Conservation (phyloP, 2,797 vertebrate genomes). For the Melanotaenia trifasciata region DNA sequence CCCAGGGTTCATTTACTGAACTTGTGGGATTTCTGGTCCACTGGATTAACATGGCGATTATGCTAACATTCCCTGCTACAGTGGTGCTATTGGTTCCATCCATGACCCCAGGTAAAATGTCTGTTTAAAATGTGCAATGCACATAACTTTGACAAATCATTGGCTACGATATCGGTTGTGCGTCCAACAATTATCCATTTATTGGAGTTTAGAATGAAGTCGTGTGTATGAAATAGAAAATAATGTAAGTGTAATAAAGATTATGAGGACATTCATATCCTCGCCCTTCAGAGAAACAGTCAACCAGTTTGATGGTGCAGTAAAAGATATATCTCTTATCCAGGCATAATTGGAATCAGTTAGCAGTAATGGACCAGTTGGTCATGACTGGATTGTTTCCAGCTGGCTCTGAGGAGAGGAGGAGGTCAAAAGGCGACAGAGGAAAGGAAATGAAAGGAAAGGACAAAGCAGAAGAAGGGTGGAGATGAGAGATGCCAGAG, state of each 20-base stretch:
- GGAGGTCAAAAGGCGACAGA: slow-evolving; percentile 5
- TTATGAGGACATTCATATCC: slow-evolving; percentile 46
- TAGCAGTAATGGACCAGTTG: slow-evolving; percentile 79
- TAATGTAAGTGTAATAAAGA: slow-evolving; percentile 50
- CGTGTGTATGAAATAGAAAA: slow-evolving; percentile 37
- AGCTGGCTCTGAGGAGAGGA: slow-evolving; percentile 64
- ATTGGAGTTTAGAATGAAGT: slow-evolving; percentile 25
- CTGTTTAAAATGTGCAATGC: slow-evolving; percentile 17
- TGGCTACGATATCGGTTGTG: slow-evolving; percentile 20
- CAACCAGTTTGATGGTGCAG: slow-evolving; percentile 51
- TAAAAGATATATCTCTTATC: slow-evolving; percentile 54
- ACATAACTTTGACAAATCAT: slow-evolving; percentile 22
- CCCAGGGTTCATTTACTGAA: slow-evolving; percentile 87
- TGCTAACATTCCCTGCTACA: slow-evolving; percentile 87
- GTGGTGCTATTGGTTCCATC: slow-evolving; percentile 86
- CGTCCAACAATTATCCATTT: slow-evolving; percentile 17
- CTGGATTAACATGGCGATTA: slow-evolving; percentile 77
- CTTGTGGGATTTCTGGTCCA: slow-evolving; percentile 84
- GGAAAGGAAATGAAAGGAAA: slow-evolving; percentile 1
- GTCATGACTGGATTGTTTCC: slow-evolving; percentile 75
- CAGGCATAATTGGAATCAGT: slow-evolving; percentile 68
- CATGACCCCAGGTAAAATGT: slow-evolving; percentile 87
- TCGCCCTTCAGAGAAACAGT: slow-evolving; percentile 61
- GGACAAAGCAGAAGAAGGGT: slow-evolving; percentile 9
- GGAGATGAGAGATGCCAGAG: slow-evolving; percentile 43